Percentiles rank a stretch among this genome's conserved stretches.
Conservation (phyloP, 2,113 vertebrate genomes). For the Telmatochromis brachygnathus region DNA sequence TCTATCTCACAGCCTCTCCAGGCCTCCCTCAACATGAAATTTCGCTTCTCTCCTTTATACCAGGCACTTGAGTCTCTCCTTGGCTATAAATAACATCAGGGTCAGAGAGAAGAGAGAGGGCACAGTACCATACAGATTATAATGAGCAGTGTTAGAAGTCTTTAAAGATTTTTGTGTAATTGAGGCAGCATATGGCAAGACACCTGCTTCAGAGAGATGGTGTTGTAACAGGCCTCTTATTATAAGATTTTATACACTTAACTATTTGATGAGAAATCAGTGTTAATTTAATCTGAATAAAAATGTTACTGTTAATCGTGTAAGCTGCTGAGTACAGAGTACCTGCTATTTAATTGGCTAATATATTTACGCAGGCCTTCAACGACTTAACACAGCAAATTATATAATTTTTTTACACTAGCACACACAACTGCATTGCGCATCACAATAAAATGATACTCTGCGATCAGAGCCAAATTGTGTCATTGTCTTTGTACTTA, state of each 20-base stretch:
- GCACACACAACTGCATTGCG: background rate
- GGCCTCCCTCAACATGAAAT: slow-evolving; percentile 35
- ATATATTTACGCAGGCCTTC: background rate
- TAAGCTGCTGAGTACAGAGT: background rate
- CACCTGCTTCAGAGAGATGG: slow-evolving; percentile 52
- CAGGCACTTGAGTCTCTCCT: background rate
- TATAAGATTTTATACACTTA: background rate
- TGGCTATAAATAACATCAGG: slow-evolving; percentile 38
- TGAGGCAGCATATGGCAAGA: slow-evolving; percentile 58
- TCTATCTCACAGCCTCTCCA: slow-evolving; percentile 7
- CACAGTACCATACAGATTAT: slow-evolving; percentile 10
- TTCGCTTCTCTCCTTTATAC: slow-evolving; percentile 37
- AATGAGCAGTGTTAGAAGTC: slow-evolving; percentile 31
- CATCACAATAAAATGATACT: background rate
- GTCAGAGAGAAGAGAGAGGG: background rate
- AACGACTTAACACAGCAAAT: background rate
- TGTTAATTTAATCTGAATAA: background rate
- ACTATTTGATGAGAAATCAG: background rate
- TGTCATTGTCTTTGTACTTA: background rate
- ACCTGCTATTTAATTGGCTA: background rate
- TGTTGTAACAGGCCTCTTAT: background rate
- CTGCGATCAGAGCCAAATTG: background rate
- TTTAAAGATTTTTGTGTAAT: slow-evolving; percentile 46
- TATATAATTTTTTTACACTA: background rate
- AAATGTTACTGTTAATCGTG: background rate